Base-by-base conservation (phyloP, 1,140 invertebrate species). In the Venustaconcha ellipsiformis region DNA sequence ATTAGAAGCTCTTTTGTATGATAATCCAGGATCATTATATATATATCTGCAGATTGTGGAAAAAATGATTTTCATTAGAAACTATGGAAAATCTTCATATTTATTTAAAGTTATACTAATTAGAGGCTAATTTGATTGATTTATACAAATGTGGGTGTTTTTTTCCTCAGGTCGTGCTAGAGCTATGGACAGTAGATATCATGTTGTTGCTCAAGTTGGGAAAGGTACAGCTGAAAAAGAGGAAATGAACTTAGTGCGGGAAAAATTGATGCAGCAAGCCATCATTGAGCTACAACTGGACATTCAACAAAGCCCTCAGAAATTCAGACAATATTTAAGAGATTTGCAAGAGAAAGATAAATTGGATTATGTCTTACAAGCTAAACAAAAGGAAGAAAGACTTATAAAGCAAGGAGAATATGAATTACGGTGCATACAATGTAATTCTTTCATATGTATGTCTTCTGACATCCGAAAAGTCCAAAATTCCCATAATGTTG, bases 251-350 rank as follows among this genome's bases (percentile, higher is more conserved):
- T 26, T 76, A 57, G 78, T 83, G 18, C 17, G 82, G 26, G 83
- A 85, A 64, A 69, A 74, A 48, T 82, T 85, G 82, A 83, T 83
- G 82, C 71, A 76, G 6, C 64, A 80, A 64, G 82, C 83, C 14
- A 79, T 85, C 55, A 37, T 37, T n/a, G 20, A 74, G 13, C 67
- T 48, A 48, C 37, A 48, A 48, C 37, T 48, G 37, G 37, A 48
- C 37, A 48, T 48, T 48, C 37, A 69, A 59, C 60, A 67, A 37
- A 48, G 73, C 26, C 30, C 4, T 58, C 56, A 64, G 18, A 62
- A 69, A 15, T 78, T 76, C 58, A n/a, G 30, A 12, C n/a, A 70
- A n/a, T 15, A 48, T 48, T 6, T 48, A 26, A 74, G 26, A 80
- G 84, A 70, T 17, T 76, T 48, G 80, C 83, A 70, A 70, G 64